These are phyloP conservation scores for Onchidella celtica DNA, from an alignment of 2,888 invertebrate species.

Conservation along the genomic window DNA sequence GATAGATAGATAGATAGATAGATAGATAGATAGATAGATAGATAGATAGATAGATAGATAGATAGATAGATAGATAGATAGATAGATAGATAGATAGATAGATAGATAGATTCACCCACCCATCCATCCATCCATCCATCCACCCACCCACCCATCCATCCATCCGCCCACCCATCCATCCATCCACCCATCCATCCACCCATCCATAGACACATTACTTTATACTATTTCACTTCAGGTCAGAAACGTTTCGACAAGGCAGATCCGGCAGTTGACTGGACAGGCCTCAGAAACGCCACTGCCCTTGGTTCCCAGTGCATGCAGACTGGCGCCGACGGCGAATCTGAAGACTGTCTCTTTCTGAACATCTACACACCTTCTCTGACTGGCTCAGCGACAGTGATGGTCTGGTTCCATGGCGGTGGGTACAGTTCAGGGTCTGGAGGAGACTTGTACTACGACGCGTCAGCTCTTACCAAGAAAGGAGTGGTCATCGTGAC, in stretches of 20 bases:
- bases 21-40: no score
- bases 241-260: neutral
- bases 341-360: conserved; percentile 21
- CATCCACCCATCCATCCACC: no score
- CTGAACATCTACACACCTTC: conserved; percentile 10
- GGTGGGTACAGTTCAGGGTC: conserved; percentile 4
- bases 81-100: no score
- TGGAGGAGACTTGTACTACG: neutral
- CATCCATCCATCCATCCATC: no score
- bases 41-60: no score
- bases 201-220: no score
- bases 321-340: neutral
- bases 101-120: no score
- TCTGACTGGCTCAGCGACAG: conserved; percentile 3
- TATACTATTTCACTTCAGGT: no score
- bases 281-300: conserved; percentile 3
- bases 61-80: no score
- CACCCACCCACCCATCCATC: no score
- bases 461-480: neutral
- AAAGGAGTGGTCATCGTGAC: conserved; percentile 9
- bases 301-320: neutral
- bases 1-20: no score
- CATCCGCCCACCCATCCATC: no score
- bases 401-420: conserved; percentile 29
- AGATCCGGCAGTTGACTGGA: neutral